A percentile compares a stretch with the other conserved stretches of the same genome.
These are phyloP conservation scores for Rhinogobius similis DNA, from an alignment of 2,113 vertebrate genomes.

Conservation along the genomic window DNA sequence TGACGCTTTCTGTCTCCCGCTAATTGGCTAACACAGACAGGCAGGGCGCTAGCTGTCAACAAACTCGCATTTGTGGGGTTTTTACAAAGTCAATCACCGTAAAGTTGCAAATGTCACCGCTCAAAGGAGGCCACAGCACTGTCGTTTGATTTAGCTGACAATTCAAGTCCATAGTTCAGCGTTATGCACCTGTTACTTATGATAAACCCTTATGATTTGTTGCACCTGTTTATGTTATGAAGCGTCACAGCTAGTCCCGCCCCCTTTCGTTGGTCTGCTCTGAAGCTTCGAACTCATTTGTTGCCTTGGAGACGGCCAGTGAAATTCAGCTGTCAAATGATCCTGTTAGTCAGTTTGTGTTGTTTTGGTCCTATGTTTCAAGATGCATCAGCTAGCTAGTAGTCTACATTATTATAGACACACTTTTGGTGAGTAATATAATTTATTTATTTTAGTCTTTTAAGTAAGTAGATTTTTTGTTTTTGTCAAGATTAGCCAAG, in stretches of 20 bases:
- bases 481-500: no score
- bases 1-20: constrained; percentile 20
- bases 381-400: no score
- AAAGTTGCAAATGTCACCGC: no score
- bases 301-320: constrained; percentile 2
- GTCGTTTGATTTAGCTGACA: not conserved
- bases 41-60: constrained; percentile 5
- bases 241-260: not conserved
- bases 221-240: not conserved
- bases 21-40: constrained; percentile 35
- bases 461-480: no score
- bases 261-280: no score
- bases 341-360: no score
- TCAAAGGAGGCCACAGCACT: no score
- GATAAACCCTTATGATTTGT: not conserved
- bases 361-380: no score
- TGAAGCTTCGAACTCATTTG: not conserved
- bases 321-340: not conserved
- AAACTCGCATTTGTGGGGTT: not conserved
- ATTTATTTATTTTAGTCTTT: no score
- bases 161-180: not conserved
- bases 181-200: not conserved
- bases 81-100: not conserved
- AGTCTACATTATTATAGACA: no score
- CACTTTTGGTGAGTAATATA: no score